Evolutionary conservation across 2,797 vertebrate species (phyloP), one percentile per base, ranked within the genome.

Genomic region (Sebastes trivittatus): DNA sequence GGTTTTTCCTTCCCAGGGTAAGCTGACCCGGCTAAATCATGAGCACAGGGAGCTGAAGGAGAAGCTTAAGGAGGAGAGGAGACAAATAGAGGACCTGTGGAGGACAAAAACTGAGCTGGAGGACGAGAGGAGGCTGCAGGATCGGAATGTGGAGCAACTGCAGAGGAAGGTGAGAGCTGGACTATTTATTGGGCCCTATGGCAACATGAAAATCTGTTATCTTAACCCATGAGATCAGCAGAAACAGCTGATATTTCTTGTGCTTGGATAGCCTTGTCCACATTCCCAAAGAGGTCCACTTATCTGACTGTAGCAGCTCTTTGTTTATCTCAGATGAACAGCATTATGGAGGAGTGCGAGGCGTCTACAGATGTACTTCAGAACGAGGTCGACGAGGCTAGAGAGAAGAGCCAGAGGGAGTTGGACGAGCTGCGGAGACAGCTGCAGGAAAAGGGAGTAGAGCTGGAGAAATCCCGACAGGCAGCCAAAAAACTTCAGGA

Each of bases 311-410:
- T 49, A 5, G 27, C 76, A 34, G 38, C 62, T 32, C 25, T 66
- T 18, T 88, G 80, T 77, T 75, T 79, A n/a, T 87, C 52, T 69
- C 92, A 99, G 98, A 97, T 99, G 96, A 96, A 95, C 9, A 95
- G 94, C 88, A 96, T 97, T 64, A 93, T 97, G 14, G 95, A 96
- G 77, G 94, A 94, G 46, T 98, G 98, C 1, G 96, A 97, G 84
- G 92, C 92, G 0, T 97, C 97, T 1, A 93, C 97, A 6, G 93
- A 97, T 87, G 96, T 96, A 25, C 96, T 99, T 80, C 98, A 98
- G 95, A 96, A 90, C 87, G 97, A 99, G 90, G 95, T 99, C 71
- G 97, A 98, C 42, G 97, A 96, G 80, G 96, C 96, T 84, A 97
- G 94, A 92, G 97, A 98, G 80, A 97, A 94, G 83, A 97, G 95